These are phyloP conservation scores for Nephila pilipes DNA, from an alignment of 1,140 invertebrate genomes.

Conservation along the genomic window DNA sequence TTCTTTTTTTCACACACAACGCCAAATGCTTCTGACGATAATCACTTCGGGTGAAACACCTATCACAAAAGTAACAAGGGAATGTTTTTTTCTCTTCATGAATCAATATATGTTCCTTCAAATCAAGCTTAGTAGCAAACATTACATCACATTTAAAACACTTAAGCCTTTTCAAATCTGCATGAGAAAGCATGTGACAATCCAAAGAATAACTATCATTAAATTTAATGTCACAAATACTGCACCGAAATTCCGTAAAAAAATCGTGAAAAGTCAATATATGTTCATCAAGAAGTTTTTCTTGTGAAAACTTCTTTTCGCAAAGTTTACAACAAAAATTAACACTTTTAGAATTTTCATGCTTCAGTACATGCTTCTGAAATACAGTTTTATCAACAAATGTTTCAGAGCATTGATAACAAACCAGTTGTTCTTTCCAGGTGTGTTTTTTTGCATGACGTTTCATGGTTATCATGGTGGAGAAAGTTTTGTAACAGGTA, in stretches of 20 bases:
- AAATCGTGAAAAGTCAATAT: conserved; percentile 8
- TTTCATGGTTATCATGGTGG: not conserved
- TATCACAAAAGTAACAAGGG: conserved; percentile 16
- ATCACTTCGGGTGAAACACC: not conserved
- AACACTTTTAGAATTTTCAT: not conserved
- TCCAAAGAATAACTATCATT: not conserved
- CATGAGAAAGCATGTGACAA: not conserved
- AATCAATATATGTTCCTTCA: not conserved
- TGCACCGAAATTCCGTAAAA: not conserved
- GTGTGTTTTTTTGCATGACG: not conserved
- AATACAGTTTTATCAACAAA: not conserved
- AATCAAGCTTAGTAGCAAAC: conserved; percentile 21
- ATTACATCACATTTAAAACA: conserved; percentile 19
- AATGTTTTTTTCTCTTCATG: not conserved
- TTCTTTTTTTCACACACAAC: not conserved
- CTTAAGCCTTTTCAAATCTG: not conserved
- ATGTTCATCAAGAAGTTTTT: conserved; percentile 36
- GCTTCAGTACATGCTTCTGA: not conserved
- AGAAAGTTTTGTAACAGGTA: conserved; percentile 2
- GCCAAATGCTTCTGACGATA: conserved; percentile 22
- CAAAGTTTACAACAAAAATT: not conserved
- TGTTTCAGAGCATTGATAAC: not conserved
- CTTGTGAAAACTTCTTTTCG: not conserved
- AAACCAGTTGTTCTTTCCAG: not conserved
- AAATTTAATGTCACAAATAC: conserved; percentile 26